Conservation (phyloP, 1,140 invertebrate species). For the Tetramorium simillimum region DNA sequence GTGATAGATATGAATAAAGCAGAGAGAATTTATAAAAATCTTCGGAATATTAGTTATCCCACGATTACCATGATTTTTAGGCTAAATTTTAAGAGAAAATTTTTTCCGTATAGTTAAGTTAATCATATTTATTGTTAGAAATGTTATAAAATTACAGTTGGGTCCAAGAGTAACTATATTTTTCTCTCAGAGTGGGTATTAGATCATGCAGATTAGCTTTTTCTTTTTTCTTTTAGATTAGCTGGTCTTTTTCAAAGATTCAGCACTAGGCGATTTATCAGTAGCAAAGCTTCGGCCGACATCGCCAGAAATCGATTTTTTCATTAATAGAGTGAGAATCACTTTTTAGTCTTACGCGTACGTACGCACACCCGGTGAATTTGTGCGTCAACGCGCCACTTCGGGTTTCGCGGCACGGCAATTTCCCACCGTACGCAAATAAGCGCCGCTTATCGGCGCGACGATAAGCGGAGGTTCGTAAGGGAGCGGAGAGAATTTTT, state of each 20-base stretch:
- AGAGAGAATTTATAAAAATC: too few species aligned
- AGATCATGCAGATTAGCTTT: conserved; percentile 89
- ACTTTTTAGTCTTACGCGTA: not conserved
- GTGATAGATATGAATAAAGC: too few species aligned
- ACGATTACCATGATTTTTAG: too few species aligned
- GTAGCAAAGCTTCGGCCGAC: conserved; percentile 85
- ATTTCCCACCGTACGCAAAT: not conserved
- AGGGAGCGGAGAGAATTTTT: conserved; percentile 15
- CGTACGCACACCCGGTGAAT: not conserved
- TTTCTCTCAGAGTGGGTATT: conserved; percentile 83
- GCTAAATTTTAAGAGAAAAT: too few species aligned
- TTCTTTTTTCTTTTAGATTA: too few species aligned
- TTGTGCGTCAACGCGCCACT: not conserved
- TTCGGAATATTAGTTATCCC: too few species aligned
- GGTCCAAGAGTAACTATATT: too few species aligned
- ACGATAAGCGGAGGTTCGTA: conserved; percentile 15
- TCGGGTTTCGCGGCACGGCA: not conserved
- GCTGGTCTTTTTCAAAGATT: conserved; percentile 83
- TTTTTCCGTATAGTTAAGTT: too few species aligned
- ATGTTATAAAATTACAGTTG: too few species aligned
- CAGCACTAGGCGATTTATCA: conserved; percentile 79
- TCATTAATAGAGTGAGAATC: conserved; percentile 1
- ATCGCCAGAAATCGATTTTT: conserved; percentile 92
- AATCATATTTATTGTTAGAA: too few species aligned
- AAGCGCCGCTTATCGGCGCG: not conserved